These are phyloP conservation scores for Antechinus flavipes DNA, from an alignment of 2,113 vertebrate species.

Conservation along the genomic window DNA sequence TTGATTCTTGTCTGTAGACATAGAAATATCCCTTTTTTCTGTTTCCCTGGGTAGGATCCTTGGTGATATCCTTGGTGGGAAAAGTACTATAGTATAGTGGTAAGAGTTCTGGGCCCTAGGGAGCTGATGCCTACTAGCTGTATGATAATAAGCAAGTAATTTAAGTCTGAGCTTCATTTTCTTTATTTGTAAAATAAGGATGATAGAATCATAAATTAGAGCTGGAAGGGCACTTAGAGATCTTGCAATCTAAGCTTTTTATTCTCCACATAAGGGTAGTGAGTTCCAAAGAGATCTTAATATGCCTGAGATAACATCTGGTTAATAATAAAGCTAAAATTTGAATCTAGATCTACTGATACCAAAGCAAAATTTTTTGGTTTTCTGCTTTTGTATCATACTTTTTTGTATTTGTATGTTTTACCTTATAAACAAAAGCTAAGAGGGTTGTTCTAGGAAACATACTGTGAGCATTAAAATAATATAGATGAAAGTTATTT, in stretches of 20 bases:
- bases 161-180: background rate
- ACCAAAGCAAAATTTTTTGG: background rate
- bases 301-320: background rate
- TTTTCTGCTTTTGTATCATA: background rate
- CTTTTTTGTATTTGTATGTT: background rate
- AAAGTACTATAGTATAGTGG: background rate
- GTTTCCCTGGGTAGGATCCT: background rate
- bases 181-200: background rate
- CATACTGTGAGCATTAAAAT: background rate
- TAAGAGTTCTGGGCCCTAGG: background rate
- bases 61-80: background rate
- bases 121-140: background rate
- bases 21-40: background rate
- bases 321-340: background rate
- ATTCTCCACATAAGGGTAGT: background rate
- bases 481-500: background rate
- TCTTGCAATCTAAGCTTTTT: background rate
- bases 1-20: background rate
- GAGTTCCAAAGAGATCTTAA: background rate
- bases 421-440: background rate
- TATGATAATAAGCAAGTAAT: background rate
- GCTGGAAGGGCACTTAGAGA: background rate
- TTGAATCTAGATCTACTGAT: background rate
- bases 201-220: background rate
- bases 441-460: background rate